Percentiles rank a stretch among this genome's conserved stretches.
Conservation (phyloP, 2,797 vertebrate species). For the Lutjanus campechanus region DNA sequence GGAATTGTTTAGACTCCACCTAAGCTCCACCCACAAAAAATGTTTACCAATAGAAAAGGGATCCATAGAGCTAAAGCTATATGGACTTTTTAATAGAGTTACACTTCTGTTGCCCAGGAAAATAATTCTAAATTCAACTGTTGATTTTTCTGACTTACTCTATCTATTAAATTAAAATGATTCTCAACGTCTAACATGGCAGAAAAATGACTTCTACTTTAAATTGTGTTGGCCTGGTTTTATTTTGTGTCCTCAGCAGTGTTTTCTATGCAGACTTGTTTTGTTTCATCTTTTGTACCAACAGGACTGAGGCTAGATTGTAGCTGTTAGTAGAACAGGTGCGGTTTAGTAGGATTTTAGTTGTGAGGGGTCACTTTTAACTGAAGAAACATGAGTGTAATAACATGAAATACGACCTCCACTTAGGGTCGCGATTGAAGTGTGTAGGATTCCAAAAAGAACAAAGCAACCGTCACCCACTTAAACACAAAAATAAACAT, state of each 20-base stretch:
- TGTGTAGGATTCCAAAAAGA: constrained; percentile 42
- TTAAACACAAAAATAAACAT: constrained; percentile 24
- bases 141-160: neutral
- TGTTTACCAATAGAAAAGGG: no score
- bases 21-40: no score
- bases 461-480: constrained; percentile 45
- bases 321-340: constrained; percentile 31
- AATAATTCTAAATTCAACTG: neutral
- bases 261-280: constrained; percentile 22
- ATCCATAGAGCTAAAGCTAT: constrained; percentile 10
- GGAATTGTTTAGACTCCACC: no score
- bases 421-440: constrained; percentile 25
- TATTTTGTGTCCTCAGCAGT: constrained; percentile 8
- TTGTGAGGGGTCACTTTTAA: constrained; percentile 15
- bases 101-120: neutral
- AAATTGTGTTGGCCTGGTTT: constrained; percentile 14
- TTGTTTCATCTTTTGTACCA: constrained; percentile 17
- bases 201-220: neutral
- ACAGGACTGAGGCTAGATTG: constrained; percentile 14
- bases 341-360: constrained; percentile 23
- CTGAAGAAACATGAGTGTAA: constrained; percentile 23
- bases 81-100: neutral
- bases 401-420: constrained; percentile 31
- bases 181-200: neutral
- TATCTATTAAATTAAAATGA: neutral